Percentiles rank a stretch among this genome's conserved stretches.
These are phyloP conservation scores for Limnephilus marmoratus DNA, from an alignment of 2,888 invertebrate species.

Conservation along the genomic window DNA sequence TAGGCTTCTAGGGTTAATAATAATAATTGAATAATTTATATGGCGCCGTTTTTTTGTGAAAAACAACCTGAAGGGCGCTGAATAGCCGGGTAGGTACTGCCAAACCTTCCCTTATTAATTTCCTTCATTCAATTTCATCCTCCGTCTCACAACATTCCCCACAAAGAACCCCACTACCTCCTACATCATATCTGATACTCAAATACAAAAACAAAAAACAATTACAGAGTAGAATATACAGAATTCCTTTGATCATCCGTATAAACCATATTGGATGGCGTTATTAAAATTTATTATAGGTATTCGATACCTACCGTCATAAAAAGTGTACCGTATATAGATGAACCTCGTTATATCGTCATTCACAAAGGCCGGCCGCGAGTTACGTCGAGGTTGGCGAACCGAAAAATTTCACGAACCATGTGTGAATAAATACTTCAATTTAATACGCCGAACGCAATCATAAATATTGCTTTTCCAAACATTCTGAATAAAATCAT, in stretches of 20 bases:
- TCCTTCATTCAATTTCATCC: too few species aligned
- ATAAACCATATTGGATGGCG: not conserved
- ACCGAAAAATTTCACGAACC: not conserved
- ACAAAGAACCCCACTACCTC: not conserved
- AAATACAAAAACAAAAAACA: not conserved
- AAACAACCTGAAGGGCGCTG: too few species aligned
- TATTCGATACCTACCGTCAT: not conserved
- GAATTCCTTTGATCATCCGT: not conserved
- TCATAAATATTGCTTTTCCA: not conserved
- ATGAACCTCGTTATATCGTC: not conserved
- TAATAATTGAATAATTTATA: too few species aligned
- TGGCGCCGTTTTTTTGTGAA: too few species aligned
- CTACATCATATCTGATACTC: not conserved
- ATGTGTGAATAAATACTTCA: conserved; percentile 2
- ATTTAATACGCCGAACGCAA: not conserved
- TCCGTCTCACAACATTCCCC: not conserved
- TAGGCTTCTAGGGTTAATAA: too few species aligned
- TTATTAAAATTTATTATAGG: not conserved
- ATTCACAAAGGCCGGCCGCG: not conserved
- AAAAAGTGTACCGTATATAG: not conserved
- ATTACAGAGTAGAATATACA: not conserved
- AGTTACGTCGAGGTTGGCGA: not conserved
- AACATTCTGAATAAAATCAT: not conserved
- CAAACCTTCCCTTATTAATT: not conserved
- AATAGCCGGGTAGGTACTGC: not conserved